Base-by-base conservation (phyloP, 1,140 invertebrate genomes). In the Sinonovacula constricta region DNA sequence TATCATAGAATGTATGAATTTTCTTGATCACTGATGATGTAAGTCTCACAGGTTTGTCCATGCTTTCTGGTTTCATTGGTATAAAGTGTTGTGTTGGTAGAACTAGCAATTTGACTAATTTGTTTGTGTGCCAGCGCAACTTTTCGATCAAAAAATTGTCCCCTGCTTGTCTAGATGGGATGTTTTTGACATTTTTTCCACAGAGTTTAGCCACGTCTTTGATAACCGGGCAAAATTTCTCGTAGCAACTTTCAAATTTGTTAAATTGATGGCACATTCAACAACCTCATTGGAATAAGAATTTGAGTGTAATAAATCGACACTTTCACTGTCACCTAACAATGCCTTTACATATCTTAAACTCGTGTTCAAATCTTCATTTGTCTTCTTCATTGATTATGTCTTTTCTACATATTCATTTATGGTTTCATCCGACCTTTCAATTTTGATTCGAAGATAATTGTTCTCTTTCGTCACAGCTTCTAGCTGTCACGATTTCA, bases 51-150 rank as follows among this genome's bases (percentile, higher is more conserved):
- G 5, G 69, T 72, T 22, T 72, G 22, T 1, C 57, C 69, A 62
- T 72, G 59, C n/a, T 72, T 72, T 63, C 69, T 60, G 14, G 69
- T 72, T 28, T 72, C 69, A 62, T 72, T 59, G 3, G 69, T 72
- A 22, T 72, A 72, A 26, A 72, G 57, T 62, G 69, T 72, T 22
- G 67, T 57, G n/a, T 54, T 22, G 18, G 34, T 59, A 62, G 56
- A 60, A 36, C 22, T 3, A 1, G 69, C 24, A 1, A 62, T 59
- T 31, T 59, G 49, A 15, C 7, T 49, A 3, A 45, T 34, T 15
- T 72, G 56, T 36, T 62, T 72, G 12, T 72, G 68, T 24, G 68
- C n/a, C 36, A 59, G 30, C 2, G 56, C 18, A 18, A 72, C 4
- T 49, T 72, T 72, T 30, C 69, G 60, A 28, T 62, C 69, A 7